Base-by-base conservation (phyloP, 2,113 vertebrate genomes). In the Origma solitaria region DNA sequence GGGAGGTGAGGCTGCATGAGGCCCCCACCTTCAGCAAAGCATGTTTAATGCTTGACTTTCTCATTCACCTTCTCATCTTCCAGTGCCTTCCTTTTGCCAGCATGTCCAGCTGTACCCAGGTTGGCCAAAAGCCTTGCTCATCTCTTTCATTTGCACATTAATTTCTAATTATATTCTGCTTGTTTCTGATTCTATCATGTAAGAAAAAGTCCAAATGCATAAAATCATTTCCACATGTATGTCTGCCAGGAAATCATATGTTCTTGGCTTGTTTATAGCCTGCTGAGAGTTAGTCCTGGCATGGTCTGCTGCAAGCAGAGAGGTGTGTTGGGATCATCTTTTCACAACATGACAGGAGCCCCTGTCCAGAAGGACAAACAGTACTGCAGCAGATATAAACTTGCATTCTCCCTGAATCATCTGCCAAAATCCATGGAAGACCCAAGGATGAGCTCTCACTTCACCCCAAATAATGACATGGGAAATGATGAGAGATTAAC, bases 291-390 rank as follows among this genome's bases (percentile, higher is more conserved):
- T 64, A 33, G 42, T 45, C 30, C 35, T 38, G 35, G 24, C 28
- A 44, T 1, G 2, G 5, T 18, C n/a, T 83, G 15, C 15, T 3
- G 2, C 58, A 50, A 66, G n/a, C 45, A 45, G 20, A 70, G 37
- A n/a, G 18, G 3, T 0, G 1, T 2, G 2, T 38, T 5, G 0
- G 13, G 21, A 47, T 24, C 37, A 42, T 38, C 37, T 47, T 40
- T 50, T 57, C 54, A 40, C 40, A 53, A 9, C 10, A 7, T 0
- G 1, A 35, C 42, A 50, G 8, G 7, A 94, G 7, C 25, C 14
- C 17, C 37, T 69, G 38, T 5, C 27, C n/a, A 27, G 79, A n/a
- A 76, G 19, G 53, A 58, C 15, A 44, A 66, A 23, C 38, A 44
- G 13, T 3, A n/a, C 13, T 60, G n/a, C 6, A 79, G n/a, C 47